Evolutionary conservation across 2,113 vertebrate genomes (phyloP), one percentile per base, ranked within the genome.

Genomic region (Brachyistius frenatus): DNA sequence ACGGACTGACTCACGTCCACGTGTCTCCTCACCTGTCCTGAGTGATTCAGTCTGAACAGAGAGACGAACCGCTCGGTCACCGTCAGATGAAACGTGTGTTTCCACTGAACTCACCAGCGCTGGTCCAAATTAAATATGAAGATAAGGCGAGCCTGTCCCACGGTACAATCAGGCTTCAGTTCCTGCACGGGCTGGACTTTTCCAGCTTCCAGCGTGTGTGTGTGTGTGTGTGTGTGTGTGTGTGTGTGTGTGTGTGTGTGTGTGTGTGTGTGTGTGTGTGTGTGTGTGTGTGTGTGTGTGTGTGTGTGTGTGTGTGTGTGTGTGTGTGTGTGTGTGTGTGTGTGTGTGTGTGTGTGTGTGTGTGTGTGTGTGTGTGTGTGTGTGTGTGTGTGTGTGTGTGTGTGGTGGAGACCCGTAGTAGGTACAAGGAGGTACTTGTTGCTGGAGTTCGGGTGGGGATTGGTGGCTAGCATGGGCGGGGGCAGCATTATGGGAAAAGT

Each of bases 361-460:
- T 44, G 41, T 1, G 41, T 44, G 41, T 68, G 55, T 37, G 55
- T 49, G 73, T 50, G 56, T 37, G 52, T 8, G 7, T n/a, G 58
- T 49, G 36, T 66, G 62, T 63, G 60, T 52, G 31, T 49, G 32
- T 47, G 41, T n/a, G 70, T 53, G 15, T 60, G 62, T 37, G 50
- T 58, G 49, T 49, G 66, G 80, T 74, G 83, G 76, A 67, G 86
- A 78, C 76, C 79, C 78, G 58, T 67, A 65, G 68, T 55, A 71
- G 71, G 80, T 81, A 92, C 90, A 92, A 92, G 91, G 90, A 83
- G 58, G 73, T 79, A 9, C 81, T 92, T 92, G 89, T 92, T 89
- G 77, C 70, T 69, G 70, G 54, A 75, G 53, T 71, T 63, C 0
- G 78, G 80, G 77, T 77, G 76, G 76, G 62, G 81, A 74, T 53